These are phyloP conservation scores for Oxytorus armatus DNA, from an alignment of 2,888 invertebrate species.

Conservation along the genomic window DNA sequence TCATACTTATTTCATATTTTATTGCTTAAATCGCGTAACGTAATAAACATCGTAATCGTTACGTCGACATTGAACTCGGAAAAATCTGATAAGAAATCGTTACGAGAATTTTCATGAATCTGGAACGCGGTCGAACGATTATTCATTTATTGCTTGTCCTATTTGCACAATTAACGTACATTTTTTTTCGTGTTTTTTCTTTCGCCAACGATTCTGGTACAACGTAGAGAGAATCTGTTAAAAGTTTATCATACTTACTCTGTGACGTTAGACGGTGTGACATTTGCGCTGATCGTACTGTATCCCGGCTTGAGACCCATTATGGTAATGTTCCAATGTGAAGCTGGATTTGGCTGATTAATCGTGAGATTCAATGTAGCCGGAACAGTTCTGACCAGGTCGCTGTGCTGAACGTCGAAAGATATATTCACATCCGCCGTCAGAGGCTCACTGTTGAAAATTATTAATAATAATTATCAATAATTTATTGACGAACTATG, in stretches of 20 bases:
- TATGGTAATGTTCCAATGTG: slow-evolving; percentile 85
- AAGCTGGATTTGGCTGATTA: slow-evolving; percentile 80
- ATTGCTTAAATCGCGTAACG: not conserved
- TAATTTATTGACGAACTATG: too few species aligned
- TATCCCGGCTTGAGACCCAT: slow-evolving; percentile 89
- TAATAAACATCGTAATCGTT: slow-evolving; percentile 13
- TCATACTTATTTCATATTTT: not conserved
- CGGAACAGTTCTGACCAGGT: slow-evolving; percentile 87
- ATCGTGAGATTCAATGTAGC: slow-evolving; percentile 84
- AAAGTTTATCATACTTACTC: slow-evolving; percentile 81
- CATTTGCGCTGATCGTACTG: slow-evolving; percentile 88
- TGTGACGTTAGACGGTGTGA: slow-evolving; percentile 85
- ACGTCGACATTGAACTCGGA: slow-evolving; percentile 57
- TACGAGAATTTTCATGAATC: slow-evolving; percentile 6
- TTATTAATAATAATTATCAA: slow-evolving; percentile 27
- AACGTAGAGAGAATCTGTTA: not conserved
- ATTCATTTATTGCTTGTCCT: not conserved
- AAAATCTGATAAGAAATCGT: slow-evolving; percentile 37
- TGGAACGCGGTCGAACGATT: slow-evolving; percentile 14
- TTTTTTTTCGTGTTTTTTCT: not conserved
- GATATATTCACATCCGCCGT: slow-evolving; percentile 85
- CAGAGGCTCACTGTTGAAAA: slow-evolving; percentile 84
- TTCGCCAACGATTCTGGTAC: not conserved
- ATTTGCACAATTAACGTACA: not conserved
- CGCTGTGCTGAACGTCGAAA: slow-evolving; percentile 88